Conservation (phyloP, 2,888 invertebrate genomes). For the Eupithecia insigniata region DNA sequence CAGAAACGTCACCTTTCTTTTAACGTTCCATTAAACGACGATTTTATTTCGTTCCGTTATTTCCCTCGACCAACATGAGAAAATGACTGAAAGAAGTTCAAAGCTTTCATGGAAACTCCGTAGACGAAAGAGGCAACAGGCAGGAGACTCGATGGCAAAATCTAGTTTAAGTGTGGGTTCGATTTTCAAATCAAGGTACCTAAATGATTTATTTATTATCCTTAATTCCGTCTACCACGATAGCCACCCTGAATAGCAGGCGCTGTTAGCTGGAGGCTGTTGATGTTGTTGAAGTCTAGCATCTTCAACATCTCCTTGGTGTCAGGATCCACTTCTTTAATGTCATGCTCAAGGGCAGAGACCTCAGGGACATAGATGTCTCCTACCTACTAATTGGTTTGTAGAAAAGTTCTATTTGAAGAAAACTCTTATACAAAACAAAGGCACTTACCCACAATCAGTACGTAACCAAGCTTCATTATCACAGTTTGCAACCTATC, state of each 20-base stretch:
- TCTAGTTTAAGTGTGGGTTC: not conserved
- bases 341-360: constrained; percentile 97
- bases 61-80: not conserved
- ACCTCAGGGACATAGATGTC: constrained; percentile 99
- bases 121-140: not conserved
- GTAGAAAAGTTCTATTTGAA: not conserved
- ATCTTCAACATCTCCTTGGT: constrained; percentile 99
- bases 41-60: not conserved
- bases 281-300: constrained; percentile 97
- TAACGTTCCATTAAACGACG: not conserved
- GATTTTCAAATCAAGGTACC: not conserved
- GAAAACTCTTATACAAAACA: not conserved
- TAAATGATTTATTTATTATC: constrained; percentile 57
- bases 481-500: constrained; percentile 7
- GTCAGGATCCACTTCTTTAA: constrained; percentile 98
- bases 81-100: not conserved
- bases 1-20: not conserved
- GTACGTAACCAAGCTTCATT: constrained; percentile 12
- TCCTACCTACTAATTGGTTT: no score
- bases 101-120: not conserved
- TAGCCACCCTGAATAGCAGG: constrained; percentile 86
- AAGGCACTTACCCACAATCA: constrained; percentile 1
- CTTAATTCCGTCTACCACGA: constrained; percentile 82
- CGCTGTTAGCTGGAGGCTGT: constrained; percentile 94
- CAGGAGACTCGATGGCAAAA: not conserved